Evolutionary conservation across 1,140 invertebrate species (phyloP).

Genomic region (Callitettix versicolor): DNA sequence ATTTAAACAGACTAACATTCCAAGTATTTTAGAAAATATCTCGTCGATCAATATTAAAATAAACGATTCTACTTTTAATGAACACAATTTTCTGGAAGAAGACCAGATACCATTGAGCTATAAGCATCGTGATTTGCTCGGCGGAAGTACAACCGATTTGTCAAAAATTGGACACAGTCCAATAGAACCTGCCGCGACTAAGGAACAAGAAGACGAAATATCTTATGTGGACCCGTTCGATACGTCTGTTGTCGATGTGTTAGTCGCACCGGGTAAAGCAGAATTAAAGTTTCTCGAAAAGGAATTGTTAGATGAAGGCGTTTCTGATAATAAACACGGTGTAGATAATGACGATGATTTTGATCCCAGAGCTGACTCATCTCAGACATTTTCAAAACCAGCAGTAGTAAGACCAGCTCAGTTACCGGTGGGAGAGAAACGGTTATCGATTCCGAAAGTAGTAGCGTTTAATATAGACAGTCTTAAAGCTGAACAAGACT

Average conservation of each 20-base stretch:
- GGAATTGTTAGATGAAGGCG: conserved; percentile 50
- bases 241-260: conserved; percentile 60
- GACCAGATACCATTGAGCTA: conserved; percentile 16
- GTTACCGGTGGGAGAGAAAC: conserved; percentile 19
- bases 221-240: conserved; percentile 72
- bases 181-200: conserved; percentile 42
- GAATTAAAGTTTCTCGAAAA: conserved; percentile 69
- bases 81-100: conserved; percentile 16
- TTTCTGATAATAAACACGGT: conserved; percentile 13
- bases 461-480: conserved; percentile 57
- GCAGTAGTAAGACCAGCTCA: conserved; percentile 19
- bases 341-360: conserved; percentile 47
- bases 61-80: conserved; percentile 3
- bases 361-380: conserved; percentile 50
- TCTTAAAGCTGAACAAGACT: conserved; percentile 39
- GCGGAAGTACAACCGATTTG: conserved; percentile 63
- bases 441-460: conserved; percentile 37
- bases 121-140: conserved; percentile 24
- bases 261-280: conserved; percentile 57
- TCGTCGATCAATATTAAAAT: background rate
- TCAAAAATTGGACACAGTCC: conserved; percentile 55
- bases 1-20: background rate
- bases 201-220: conserved; percentile 39
- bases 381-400: conserved; percentile 3
- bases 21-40: conserved; percentile 1